Evolutionary conservation across 2,113 vertebrate genomes (phyloP).

Genomic region (Papio anubis): DNA sequence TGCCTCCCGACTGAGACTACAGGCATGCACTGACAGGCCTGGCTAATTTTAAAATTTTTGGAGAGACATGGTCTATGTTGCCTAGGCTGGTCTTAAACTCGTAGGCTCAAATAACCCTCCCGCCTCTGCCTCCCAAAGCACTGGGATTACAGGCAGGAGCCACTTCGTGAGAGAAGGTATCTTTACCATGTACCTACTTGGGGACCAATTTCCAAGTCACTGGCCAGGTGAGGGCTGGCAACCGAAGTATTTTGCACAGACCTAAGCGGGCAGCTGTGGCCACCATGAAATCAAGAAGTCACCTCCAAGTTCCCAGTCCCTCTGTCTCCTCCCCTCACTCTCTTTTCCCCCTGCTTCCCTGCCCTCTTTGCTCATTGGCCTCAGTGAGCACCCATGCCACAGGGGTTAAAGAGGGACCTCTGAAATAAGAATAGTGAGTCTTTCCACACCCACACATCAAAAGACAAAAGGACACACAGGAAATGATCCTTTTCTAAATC

Average conservation of each 20-base stretch:
- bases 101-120: no score
- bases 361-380: not conserved
- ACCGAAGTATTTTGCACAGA: not conserved
- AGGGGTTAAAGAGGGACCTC: not conserved
- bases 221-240: not conserved
- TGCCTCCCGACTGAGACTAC: no score
- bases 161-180: not conserved
- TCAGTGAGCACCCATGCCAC: not conserved
- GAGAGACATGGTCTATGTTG: no score
- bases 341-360: not conserved
- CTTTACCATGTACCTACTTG: not conserved
- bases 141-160: no score
- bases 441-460: not conserved
- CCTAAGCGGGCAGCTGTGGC: not conserved
- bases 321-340: not conserved
- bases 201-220: not conserved
- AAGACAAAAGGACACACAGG: not conserved
- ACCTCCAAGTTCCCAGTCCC: not conserved
- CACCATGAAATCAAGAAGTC: not conserved
- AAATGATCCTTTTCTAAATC: conserved; percentile 85
- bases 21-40: no score
- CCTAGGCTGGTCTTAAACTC: no score
- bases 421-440: not conserved
- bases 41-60: no score
- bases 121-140: no score